Conservation (phyloP, 2,113 vertebrate genomes). For the Origma solitaria region DNA sequence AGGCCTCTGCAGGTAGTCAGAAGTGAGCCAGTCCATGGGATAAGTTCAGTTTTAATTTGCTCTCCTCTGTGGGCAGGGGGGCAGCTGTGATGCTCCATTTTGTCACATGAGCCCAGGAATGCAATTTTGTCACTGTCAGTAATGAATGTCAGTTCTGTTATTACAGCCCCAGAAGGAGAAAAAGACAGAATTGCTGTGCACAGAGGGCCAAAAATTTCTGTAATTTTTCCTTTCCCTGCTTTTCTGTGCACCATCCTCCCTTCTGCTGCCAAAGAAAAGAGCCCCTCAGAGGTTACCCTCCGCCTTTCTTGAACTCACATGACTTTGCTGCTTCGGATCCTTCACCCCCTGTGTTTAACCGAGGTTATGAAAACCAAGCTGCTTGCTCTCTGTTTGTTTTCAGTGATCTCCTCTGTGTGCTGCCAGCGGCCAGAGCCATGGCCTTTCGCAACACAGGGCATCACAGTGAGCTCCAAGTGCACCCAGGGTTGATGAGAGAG, state of each 20-base stretch:
- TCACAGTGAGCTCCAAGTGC: neutral
- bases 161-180: neutral
- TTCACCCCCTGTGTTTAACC: constrained; percentile 49
- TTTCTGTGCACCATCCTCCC: neutral
- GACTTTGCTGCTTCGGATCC: neutral
- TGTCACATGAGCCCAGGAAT: neutral
- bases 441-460: constrained; percentile 26
- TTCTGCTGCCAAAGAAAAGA: constrained; percentile 60
- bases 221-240: neutral
- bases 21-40: neutral
- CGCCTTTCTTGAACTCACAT: neutral
- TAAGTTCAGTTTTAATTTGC: neutral
- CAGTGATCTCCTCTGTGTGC: constrained; percentile 30
- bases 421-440: constrained; percentile 15
- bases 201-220: neutral
- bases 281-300: constrained; percentile 25
- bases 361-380: constrained; percentile 54
- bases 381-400: constrained; percentile 55
- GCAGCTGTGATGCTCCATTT: neutral
- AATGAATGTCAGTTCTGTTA: neutral
- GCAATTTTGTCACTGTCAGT: neutral
- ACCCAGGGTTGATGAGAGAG: neutral
- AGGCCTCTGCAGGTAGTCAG: neutral
- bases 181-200: neutral
- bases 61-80: neutral